phyloP scores from a whole-genome alignment of 2,113 vertebrate species.

The Sander lucioperca region DNA sequence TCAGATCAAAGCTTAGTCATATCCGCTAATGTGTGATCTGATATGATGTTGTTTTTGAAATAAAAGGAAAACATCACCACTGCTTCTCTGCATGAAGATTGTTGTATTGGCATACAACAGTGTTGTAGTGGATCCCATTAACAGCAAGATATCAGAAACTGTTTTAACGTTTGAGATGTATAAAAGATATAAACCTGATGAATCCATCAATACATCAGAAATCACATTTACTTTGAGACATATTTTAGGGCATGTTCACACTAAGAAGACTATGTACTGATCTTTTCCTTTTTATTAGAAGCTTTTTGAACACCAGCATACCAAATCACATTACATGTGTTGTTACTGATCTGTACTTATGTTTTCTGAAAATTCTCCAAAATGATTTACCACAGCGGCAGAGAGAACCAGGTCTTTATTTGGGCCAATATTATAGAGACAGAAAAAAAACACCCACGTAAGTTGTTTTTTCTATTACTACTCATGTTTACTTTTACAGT shows the following conservation, averaged over 20 bases:
- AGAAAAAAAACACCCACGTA: no score
- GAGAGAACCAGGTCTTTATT: not conserved
- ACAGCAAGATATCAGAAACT: not conserved
- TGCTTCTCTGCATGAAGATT: constrained; percentile 17
- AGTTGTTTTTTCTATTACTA: no score
- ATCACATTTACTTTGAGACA: not conserved
- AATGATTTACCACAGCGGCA: not conserved
- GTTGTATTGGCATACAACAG: not conserved
- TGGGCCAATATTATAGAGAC: not conserved
- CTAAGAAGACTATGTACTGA: not conserved
- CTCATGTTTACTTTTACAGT: no score
- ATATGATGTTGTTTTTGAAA: constrained; percentile 63
- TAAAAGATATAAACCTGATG: not conserved
- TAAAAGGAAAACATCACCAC: constrained; percentile 51
- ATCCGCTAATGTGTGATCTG: constrained; percentile 53
- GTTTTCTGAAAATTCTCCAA: not conserved
- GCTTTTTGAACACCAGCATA: not conserved
- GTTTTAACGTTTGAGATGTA: not conserved
- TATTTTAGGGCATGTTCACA: not conserved
- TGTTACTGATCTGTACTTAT: not conserved
- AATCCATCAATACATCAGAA: not conserved
- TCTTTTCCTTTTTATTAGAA: not conserved
- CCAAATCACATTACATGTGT: not conserved
- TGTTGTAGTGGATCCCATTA: not conserved
- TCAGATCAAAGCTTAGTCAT: constrained; percentile 70